Conservation (phyloP, 2,113 vertebrate genomes). For the Bostrychus sinensis region DNA sequence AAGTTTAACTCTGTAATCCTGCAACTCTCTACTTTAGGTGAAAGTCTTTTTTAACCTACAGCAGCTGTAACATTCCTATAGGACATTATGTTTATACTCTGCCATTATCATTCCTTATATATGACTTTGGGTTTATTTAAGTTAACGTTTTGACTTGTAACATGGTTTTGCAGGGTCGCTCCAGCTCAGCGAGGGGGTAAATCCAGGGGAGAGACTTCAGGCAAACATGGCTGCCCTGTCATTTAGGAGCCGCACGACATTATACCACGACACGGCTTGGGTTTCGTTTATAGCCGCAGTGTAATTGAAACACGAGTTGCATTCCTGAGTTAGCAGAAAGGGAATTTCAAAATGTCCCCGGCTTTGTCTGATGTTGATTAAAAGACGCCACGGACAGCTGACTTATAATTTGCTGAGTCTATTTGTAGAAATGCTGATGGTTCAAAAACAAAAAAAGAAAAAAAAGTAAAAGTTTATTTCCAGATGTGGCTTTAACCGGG, state of each 20-base stretch:
- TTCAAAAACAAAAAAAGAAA: slow-evolving; percentile 22
- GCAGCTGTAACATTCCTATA: not conserved
- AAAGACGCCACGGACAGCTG: slow-evolving; percentile 34
- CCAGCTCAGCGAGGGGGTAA: not conserved
- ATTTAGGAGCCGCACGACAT: slow-evolving; percentile 37
- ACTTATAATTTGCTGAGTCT: slow-evolving; percentile 62
- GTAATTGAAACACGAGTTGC: slow-evolving; percentile 31
- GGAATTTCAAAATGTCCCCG: slow-evolving; percentile 10
- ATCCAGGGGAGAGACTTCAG: not conserved
- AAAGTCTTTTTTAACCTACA: not conserved
- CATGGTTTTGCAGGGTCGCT: not conserved
- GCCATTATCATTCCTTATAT: slow-evolving; percentile 38
- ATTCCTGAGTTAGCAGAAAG: slow-evolving; percentile 36
- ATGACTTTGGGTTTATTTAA: not conserved
- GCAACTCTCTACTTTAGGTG: not conserved
- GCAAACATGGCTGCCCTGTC: slow-evolving; percentile 31
- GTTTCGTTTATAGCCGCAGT: slow-evolving; percentile 26
- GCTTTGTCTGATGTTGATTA: slow-evolving; percentile 53
- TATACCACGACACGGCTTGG: slow-evolving; percentile 1
- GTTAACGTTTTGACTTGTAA: slow-evolving; percentile 15
- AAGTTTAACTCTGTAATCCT: slow-evolving; percentile 1
- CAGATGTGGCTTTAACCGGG: slow-evolving; percentile 52
- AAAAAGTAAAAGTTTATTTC: slow-evolving; percentile 39
- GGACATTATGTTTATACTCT: slow-evolving; percentile 23
- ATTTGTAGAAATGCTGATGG: slow-evolving; percentile 49